Conservation (phyloP, 2,888 invertebrate species). For the Tribolium freemani region DNA sequence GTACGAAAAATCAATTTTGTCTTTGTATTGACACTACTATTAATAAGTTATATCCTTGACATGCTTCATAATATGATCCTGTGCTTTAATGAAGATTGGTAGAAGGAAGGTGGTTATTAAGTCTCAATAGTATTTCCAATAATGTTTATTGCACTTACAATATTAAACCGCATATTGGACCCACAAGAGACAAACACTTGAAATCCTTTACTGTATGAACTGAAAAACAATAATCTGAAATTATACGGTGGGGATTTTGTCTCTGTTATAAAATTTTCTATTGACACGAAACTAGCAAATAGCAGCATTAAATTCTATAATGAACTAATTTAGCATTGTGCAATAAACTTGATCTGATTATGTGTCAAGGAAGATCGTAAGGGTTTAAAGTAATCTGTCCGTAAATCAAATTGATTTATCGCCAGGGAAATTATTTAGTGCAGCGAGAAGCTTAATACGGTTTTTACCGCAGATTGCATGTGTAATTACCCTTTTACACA, state of each 20-base stretch:
- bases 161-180: too few relatives aligned
- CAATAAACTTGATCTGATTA: slow-evolving; percentile 19
- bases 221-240: neutral
- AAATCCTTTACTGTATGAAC: too few relatives aligned
- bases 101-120: neutral
- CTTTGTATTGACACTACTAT: too few relatives aligned
- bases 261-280: neutral
- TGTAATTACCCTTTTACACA: neutral
- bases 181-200: too few relatives aligned
- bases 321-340: slow-evolving; percentile 10
- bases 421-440: slow-evolving; percentile 1
- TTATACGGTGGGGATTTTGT: neutral
- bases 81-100: neutral
- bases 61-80: neutral
- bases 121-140: neutral
- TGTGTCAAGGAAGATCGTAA: slow-evolving; percentile 26
- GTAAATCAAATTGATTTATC: slow-evolving; percentile 41
- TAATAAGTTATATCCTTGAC: neutral
- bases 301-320: slow-evolving; percentile 10
- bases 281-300: neutral
- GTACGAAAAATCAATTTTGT: neutral
- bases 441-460: neutral
- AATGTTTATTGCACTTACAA: neutral
- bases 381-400: slow-evolving; percentile 24
- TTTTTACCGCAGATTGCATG: slow-evolving; percentile 3